Base-by-base conservation (phyloP, 2,113 vertebrate species). In the Dicerorhinus sumatrensis region DNA sequence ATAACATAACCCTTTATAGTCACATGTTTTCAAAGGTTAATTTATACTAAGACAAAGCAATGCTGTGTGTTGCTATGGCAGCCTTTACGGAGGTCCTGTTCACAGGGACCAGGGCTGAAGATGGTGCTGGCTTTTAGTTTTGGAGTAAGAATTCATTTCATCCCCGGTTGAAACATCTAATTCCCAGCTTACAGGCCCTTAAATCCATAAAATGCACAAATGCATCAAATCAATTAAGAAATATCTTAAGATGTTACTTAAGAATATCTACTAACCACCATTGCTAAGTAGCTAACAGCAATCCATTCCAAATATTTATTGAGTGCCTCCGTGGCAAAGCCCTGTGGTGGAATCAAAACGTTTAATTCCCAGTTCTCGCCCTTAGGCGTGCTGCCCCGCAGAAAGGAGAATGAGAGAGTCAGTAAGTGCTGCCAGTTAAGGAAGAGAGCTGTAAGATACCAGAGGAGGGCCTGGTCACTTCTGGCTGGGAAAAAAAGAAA, bases 11-110 rank as follows among this genome's bases (percentile, higher is more conserved):
- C 33, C n/a, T 87, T 80, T 70, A 8, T 7, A 94, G 60, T 77
- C 82, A 20, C 75, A 36, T 70, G 63, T 88, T 83, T 91, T 36
- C 77, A 69, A 90, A 90, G 62, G 82, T 67, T 96, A 72, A 54
- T 62, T 60, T 67, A 76, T 65, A 77, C 23, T 65, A 72, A 87
- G 42, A 54, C 60, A 93, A 93, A 80, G 60, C 60, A 76, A 31
- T 65, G 16, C 36, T 96, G 31, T 76, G 25, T 63, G 76, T 90
- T 93, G 76, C 81, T 65, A 72, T 39, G 54, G 33, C 48, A 95
- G 62, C 46, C 58, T 89, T 76, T 42, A 54, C 48, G 54, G 12
- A 87, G 33, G 76, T 79, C 33, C 51, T 81, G 2, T 69, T 69
- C 20, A 39, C 27, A 5, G 62, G 14, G 33, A 42, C 20, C 27